Evolutionary conservation across 2,888 invertebrate species (phyloP).

Genomic region (Noctua pronuba): DNA sequence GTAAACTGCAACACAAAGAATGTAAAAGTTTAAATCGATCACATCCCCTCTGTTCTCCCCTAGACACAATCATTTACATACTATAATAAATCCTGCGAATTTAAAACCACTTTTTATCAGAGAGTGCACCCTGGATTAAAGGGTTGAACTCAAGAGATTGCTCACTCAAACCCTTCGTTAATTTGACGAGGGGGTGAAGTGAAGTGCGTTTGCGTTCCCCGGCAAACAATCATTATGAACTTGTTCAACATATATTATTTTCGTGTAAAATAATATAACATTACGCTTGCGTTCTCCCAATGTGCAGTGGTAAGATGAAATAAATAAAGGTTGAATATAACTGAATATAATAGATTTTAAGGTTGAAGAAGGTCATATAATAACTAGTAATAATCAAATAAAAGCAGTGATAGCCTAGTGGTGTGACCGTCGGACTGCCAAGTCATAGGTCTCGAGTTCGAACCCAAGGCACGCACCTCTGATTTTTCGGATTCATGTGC

Average conservation of each 20-base stretch:
- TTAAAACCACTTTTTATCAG: conserved; percentile 26
- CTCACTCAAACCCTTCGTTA: conserved; percentile 48
- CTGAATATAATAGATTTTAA: background rate
- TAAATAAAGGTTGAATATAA: background rate
- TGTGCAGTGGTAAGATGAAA: background rate
- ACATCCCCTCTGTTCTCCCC: conserved; percentile 1
- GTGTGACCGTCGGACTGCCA: too few species aligned
- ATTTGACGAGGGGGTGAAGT: conserved; percentile 28
- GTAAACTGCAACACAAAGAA: background rate
- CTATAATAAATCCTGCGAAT: conserved; percentile 42
- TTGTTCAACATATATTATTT: conserved; percentile 30
- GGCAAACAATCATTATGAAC: conserved; percentile 37
- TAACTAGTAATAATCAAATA: too few species aligned
- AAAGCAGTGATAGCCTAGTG: too few species aligned
- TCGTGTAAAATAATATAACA: background rate
- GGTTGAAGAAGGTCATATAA: background rate
- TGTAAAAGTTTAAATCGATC: conserved; percentile 9
- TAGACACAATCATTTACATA: conserved; percentile 29
- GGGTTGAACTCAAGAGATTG: conserved; percentile 48
- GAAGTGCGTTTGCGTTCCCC: conserved; percentile 34
- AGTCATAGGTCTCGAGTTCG: too few species aligned
- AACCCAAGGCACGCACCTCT: too few species aligned
- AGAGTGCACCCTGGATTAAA: conserved; percentile 35
- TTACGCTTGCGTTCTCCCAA: background rate
- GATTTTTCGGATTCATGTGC: too few species aligned